Evolutionary conservation across 2,797 vertebrate species (phyloP), one percentile per base, ranked within the genome.

Genomic region (Hippocampus kuda): DNA sequence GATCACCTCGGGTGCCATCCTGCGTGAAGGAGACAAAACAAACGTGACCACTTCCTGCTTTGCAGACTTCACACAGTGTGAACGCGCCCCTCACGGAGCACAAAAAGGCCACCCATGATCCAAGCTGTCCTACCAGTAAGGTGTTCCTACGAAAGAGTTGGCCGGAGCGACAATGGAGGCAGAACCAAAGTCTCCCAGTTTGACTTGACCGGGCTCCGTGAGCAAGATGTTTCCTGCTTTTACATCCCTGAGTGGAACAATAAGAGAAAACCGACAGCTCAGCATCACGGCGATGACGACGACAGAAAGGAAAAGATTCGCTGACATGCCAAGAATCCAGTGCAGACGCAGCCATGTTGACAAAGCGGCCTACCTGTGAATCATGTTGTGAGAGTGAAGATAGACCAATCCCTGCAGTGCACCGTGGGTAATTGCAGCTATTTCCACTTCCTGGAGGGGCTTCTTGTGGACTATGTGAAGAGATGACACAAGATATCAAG

Each of bases 1-100:
- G 76, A 97, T 97, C 84, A 97, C 95, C 84, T 97, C 95, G 0
- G 95, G 95, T 77, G 95, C 95, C 94, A 97, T 97, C 95, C 95
- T 97, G 82, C 60, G 74, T 24, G 9, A 51, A 74, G 74, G 54
- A 84, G 9, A 74, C 64, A 75, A 77, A 20, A 70, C 75, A 66
- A 76, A 34, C 66, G 79, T 66, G 75, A 65, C 44, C 72, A 61
- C 41, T 75, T 81, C 67, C 51, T 68, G 66, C 8, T 67, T n/a
- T 44, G 11, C 38, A 16, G 30, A 41, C 34, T 42, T 56, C 44
- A 61, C 56, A 60, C 56, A 6, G 16, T 68, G 67, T 9, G 22
- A n/a, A 66, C 67, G 26, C 68, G 64, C 62, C 30, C 66, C 24
- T 69, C 44, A 68, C 61, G 3, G 59, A 16, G 3, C 27, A 26